Evolutionary conservation across 2,797 vertebrate species (phyloP).

Genomic region (Lagocephalus sceleratus): DNA sequence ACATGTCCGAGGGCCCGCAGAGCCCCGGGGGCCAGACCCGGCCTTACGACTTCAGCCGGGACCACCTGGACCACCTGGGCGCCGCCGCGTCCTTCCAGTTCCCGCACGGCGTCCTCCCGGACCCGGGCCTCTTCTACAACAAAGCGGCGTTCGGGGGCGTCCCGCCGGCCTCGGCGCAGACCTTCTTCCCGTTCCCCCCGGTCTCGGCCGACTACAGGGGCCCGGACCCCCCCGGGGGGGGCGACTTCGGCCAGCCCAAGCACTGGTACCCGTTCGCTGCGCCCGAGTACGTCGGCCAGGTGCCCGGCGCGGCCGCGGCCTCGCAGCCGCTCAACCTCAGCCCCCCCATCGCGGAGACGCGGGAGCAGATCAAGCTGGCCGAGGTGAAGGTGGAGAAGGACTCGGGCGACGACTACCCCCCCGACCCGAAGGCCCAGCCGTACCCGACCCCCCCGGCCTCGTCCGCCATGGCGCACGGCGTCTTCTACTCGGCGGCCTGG

Average conservation of each 20-base stretch:
- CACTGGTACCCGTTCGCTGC: conserved; percentile 78
- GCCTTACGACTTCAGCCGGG: conserved; percentile 70
- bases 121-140: conserved; percentile 73
- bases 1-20: conserved; percentile 74
- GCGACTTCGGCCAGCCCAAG: conserved; percentile 71
- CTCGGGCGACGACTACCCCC: conserved; percentile 45
- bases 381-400: conserved; percentile 75
- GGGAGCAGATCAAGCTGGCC: conserved; percentile 71
- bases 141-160: conserved; percentile 72
- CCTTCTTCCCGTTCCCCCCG: conserved; percentile 72
- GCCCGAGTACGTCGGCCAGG: conserved; percentile 75
- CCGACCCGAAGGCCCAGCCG: conserved; percentile 61
- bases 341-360: conserved; percentile 65
- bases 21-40: conserved; percentile 69
- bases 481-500: conserved; percentile 77
- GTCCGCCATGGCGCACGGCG: conserved; percentile 59
- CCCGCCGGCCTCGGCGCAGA: conserved; percentile 55
- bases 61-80: conserved; percentile 63
- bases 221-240: conserved; percentile 63
- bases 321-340: conserved; percentile 68
- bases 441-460: conserved; percentile 48
- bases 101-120: conserved; percentile 67
- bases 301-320: conserved; percentile 57
- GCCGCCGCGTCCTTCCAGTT: conserved; percentile 67
- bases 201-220: conserved; percentile 68